Evolutionary conservation across 2,888 invertebrate species (phyloP), one percentile per base, ranked within the genome.

Genomic region (Netelia fuscicornis): DNA sequence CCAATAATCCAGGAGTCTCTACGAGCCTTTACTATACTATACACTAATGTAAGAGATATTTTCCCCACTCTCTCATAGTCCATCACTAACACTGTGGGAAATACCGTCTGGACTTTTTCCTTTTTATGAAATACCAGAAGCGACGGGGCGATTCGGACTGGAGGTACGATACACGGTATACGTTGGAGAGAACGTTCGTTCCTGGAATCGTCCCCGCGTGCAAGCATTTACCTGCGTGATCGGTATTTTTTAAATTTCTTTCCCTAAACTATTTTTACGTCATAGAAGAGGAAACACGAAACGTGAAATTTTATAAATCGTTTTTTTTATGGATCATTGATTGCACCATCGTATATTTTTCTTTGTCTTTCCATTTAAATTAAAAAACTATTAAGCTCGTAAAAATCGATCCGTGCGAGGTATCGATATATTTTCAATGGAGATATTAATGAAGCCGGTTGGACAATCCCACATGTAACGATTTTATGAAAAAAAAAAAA

Each of bases 71-170:
- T 65, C 80, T 58, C 30, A 65, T 44, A 17, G 54, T 52, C 54
- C 11, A 64, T 64, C 44, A 65, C 1, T 71, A 9, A 60, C 1
- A 67, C 17, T 80, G 48, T 17, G 79, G 83, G 75, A 83, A 83
- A 80, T 70, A 75, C 79, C 78, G 17, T 62, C 62, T 8, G 10
- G 30, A 79, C 48, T 75, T 79, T 79, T 75, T 77, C 70, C 75
- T 80, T 70, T 64, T 79, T 20, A 68, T 42, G 30, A 72, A 72
- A 80, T 56, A 30, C 23, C 30, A 58, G 56, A 58, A 80, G 11
- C 54, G 17, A 54, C 60, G 64, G 62, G 60, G 13, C 23, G 60
- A 79, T 68, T 44, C 20, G 44, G 25, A 37, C 54, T 65, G 56
- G 10, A n/a, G 20, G 30, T 30, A 5, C 23, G 68, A 48, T 75